These are phyloP conservation scores for Penaeus monodon DNA, from an alignment of 2,888 invertebrate genomes.

Conservation along the genomic window DNA sequence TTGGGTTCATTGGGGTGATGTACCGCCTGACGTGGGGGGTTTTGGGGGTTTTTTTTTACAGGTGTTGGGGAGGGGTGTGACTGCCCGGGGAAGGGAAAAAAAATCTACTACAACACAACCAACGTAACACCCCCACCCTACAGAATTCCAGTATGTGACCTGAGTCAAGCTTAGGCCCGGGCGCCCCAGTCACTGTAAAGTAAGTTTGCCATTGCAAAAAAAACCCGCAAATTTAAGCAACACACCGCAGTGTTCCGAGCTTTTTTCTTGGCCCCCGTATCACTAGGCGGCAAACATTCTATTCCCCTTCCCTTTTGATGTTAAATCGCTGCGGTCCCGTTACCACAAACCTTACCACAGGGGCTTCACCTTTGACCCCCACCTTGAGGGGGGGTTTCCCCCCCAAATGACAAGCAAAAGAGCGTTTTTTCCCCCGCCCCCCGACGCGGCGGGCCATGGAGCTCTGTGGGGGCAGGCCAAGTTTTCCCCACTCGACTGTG, in stretches of 20 bases:
- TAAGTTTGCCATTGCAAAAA: slow-evolving; percentile 82
- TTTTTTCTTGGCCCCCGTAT: slow-evolving; percentile 83
- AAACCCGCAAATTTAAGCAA: slow-evolving; percentile 87
- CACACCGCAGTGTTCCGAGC: slow-evolving; percentile 89
- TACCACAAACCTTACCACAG: slow-evolving; percentile 49
- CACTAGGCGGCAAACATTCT: slow-evolving; percentile 78
- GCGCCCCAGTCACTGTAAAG: slow-evolving; percentile 72
- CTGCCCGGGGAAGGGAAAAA: slow-evolving; percentile 44
- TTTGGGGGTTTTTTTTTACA: slow-evolving; percentile 41
- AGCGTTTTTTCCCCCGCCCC: slow-evolving; percentile 88
- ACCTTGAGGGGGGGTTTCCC: no score
- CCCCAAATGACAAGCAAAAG: slow-evolving; percentile 85
- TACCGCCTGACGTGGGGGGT: slow-evolving; percentile 39
- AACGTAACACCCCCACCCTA: slow-evolving; percentile 55
- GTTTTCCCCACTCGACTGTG: slow-evolving; percentile 82
- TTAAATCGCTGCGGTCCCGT: slow-evolving; percentile 58
- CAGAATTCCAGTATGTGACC: slow-evolving; percentile 63
- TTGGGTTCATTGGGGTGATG: slow-evolving; percentile 52
- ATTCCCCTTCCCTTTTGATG: slow-evolving; percentile 50
- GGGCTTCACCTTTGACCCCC: slow-evolving; percentile 75
- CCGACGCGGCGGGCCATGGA: slow-evolving; percentile 77
- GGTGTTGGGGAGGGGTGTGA: slow-evolving; percentile 54
- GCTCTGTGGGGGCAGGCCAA: slow-evolving; percentile 86
- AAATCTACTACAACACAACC: slow-evolving; percentile 46
- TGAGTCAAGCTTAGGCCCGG: slow-evolving; percentile 51